phyloP scores from a whole-genome alignment of 2,797 vertebrate genomes.

The Megalops cyprinoides region DNA sequence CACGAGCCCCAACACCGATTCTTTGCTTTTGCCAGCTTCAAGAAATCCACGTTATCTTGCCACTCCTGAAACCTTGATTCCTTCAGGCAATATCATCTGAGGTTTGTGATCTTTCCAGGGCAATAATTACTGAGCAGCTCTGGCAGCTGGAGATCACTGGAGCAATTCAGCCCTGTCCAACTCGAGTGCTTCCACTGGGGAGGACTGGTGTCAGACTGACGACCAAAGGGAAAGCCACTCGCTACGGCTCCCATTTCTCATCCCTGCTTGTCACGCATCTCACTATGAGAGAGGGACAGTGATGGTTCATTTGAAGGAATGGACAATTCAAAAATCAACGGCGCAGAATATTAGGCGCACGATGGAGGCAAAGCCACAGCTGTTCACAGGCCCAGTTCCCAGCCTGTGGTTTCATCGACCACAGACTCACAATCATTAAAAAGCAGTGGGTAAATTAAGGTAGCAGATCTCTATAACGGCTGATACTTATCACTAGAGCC shows the following conservation, averaged over 20 bases:
- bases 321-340: neutral
- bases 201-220: neutral
- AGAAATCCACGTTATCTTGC: slow-evolving; percentile 22
- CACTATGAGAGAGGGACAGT: neutral
- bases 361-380: neutral
- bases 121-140: neutral
- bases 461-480: slow-evolving; percentile 4
- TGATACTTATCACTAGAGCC: neutral
- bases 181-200: neutral
- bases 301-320: too few relatives aligned
- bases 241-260: neutral
- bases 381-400: neutral
- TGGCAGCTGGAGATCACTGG: slow-evolving; percentile 9
- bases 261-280: neutral
- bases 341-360: too few relatives aligned
- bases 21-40: neutral
- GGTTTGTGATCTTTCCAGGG: slow-evolving; percentile 1
- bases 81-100: neutral
- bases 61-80: slow-evolving; percentile 13
- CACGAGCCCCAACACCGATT: neutral
- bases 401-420: neutral
- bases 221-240: neutral
- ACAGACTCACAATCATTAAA: neutral
- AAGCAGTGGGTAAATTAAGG: slow-evolving; percentile 1
- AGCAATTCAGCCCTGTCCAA: slow-evolving; percentile 7